phyloP scores from a whole-genome alignment of 1,140 invertebrate genomes.

The Dryas iulia region DNA sequence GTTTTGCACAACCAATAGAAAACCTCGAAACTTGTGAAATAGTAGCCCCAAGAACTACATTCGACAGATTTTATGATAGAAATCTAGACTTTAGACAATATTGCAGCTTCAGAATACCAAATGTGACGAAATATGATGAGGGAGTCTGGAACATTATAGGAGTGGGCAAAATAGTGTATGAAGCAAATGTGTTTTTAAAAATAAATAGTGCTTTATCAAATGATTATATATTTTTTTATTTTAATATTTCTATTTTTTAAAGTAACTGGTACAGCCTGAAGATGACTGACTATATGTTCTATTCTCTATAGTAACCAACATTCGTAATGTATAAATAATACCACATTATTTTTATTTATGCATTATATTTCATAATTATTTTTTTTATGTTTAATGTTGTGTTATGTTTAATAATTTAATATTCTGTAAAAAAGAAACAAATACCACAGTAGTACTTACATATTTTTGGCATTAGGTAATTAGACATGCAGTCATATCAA shows the following conservation, averaged over 20 bases:
- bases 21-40: constrained; percentile 54
- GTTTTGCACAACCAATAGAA: constrained; percentile 47
- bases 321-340: too few species aligned
- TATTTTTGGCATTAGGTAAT: too few species aligned
- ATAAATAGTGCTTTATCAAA: constrained; percentile 24
- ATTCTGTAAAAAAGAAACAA: too few species aligned
- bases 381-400: too few species aligned
- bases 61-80: constrained; percentile 53
- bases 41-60: constrained; percentile 38
- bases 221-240: not conserved
- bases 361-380: too few species aligned
- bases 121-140: constrained; percentile 47
- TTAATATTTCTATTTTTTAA: not conserved
- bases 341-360: too few species aligned
- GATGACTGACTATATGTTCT: too few species aligned
- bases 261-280: not conserved
- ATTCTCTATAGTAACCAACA: too few species aligned
- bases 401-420: too few species aligned
- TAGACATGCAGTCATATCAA: too few species aligned
- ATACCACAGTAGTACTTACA: too few species aligned
- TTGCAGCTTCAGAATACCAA: constrained; percentile 51
- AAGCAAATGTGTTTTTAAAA: constrained; percentile 39
- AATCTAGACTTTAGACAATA: constrained; percentile 27
- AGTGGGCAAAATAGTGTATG: constrained; percentile 56
- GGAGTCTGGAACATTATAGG: constrained; percentile 57